Evolutionary conservation across 2,888 invertebrate genomes (phyloP).

Genomic region (Eurytoma californica): DNA sequence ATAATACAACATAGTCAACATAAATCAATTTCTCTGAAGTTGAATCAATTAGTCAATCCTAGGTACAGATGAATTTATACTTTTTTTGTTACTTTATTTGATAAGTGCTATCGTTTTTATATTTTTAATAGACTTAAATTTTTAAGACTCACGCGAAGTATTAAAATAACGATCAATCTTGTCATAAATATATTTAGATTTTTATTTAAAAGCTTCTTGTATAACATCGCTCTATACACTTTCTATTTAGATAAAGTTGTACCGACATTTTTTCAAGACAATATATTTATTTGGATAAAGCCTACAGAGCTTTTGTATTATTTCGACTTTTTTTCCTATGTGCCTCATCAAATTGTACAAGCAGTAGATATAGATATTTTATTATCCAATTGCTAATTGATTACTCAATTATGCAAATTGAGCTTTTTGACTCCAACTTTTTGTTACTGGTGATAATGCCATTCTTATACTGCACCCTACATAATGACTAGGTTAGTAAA

Average conservation of each 20-base stretch:
- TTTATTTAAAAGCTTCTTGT: conserved; percentile 70
- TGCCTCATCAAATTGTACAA: conserved; percentile 53
- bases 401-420: conserved; percentile 32
- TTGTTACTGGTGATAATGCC: conserved; percentile 53
- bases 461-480: conserved; percentile 61
- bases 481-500: conserved; percentile 70
- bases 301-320: conserved; percentile 42
- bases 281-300: conserved; percentile 44
- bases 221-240: conserved; percentile 69
- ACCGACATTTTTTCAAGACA: conserved; percentile 54
- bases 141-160: conserved; percentile 54
- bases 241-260: conserved; percentile 66
- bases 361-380: conserved; percentile 44
- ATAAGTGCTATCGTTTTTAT: conserved; percentile 45
- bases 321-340: conserved; percentile 44
- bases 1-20: conserved; percentile 43
- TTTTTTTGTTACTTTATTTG: conserved; percentile 42
- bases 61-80: conserved; percentile 51
- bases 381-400: conserved; percentile 34
- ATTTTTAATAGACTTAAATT: conserved; percentile 48
- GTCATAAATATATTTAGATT: conserved; percentile 65
- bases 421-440: conserved; percentile 22
- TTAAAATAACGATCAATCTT: conserved; percentile 58
- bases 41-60: conserved; percentile 47
- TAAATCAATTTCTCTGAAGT: conserved; percentile 44